phyloP scores from a whole-genome alignment of 2,888 invertebrate species.

The Steinernema carpocapsae region DNA sequence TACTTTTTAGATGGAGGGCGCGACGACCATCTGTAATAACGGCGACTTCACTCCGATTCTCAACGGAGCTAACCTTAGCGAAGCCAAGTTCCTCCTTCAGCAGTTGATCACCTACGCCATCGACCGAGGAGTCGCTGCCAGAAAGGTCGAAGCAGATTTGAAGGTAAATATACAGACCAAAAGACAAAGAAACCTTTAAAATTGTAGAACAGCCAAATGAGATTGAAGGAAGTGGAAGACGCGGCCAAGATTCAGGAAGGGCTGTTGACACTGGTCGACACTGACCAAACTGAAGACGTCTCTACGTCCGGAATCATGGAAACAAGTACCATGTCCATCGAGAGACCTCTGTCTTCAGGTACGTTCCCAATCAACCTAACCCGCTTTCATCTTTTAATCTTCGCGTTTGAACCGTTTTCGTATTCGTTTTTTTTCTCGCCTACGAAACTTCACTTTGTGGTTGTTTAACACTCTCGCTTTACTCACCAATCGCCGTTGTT shows the following conservation, averaged over 20 bases:
- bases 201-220: constrained; percentile 9
- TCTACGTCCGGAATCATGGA: not conserved
- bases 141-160: constrained; percentile 11
- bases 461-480: constrained; percentile 25
- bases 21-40: not conserved
- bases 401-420: constrained; percentile 1
- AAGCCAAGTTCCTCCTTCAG: constrained; percentile 27
- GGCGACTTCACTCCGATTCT: constrained; percentile 11
- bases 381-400: not conserved
- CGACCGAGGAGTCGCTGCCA: constrained; percentile 6
- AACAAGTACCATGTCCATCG: not conserved
- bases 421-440: not conserved
- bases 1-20: too few relatives aligned
- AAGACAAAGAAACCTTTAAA: not conserved
- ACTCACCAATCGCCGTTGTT: too few relatives aligned
- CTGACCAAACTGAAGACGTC: not conserved
- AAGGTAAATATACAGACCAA: not conserved
- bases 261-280: constrained; percentile 18
- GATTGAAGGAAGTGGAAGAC: constrained; percentile 14
- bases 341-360: constrained; percentile 14
- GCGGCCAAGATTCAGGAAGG: constrained; percentile 9
- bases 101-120: constrained; percentile 25
- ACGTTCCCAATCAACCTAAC: not conserved
- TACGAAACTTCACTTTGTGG: constrained; percentile 6
- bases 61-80: constrained; percentile 16